A percentile compares a stretch with the other conserved stretches of the same genome.
phyloP scores from a whole-genome alignment of 2,113 vertebrate species.

The Isurus oxyrinchus region DNA sequence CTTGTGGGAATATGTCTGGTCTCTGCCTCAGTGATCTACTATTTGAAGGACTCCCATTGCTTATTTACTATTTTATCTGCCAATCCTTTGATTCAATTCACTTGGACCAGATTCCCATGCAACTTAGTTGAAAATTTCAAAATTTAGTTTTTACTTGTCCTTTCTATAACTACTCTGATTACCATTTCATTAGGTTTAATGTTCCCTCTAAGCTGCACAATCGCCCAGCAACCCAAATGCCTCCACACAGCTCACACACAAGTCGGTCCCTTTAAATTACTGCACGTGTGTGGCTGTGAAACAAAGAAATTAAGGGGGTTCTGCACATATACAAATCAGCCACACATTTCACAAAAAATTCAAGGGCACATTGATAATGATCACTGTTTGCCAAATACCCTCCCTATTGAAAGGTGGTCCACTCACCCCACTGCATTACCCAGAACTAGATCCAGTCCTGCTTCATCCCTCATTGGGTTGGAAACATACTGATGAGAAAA shows the following conservation, averaged over 20 bases:
- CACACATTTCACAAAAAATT: too few relatives aligned
- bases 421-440: neutral
- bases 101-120: neutral
- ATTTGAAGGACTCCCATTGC: neutral
- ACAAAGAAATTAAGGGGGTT: too few relatives aligned
- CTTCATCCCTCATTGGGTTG: neutral
- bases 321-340: too few relatives aligned
- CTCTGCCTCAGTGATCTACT: neutral
- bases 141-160: too few relatives aligned
- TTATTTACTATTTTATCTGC: neutral
- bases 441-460: neutral
- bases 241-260: too few relatives aligned
- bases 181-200: too few relatives aligned
- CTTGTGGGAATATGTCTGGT: neutral
- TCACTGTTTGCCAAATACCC: neutral
- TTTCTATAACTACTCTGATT: too few relatives aligned
- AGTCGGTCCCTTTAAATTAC: too few relatives aligned
- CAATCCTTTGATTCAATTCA: neutral
- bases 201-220: too few relatives aligned
- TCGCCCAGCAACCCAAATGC: too few relatives aligned
- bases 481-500: neutral
- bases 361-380: neutral
- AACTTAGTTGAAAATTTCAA: neutral
- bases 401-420: neutral
- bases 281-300: too few relatives aligned